Conservation (phyloP, 2,797 vertebrate species). For the Pyrocephalus nanus region DNA sequence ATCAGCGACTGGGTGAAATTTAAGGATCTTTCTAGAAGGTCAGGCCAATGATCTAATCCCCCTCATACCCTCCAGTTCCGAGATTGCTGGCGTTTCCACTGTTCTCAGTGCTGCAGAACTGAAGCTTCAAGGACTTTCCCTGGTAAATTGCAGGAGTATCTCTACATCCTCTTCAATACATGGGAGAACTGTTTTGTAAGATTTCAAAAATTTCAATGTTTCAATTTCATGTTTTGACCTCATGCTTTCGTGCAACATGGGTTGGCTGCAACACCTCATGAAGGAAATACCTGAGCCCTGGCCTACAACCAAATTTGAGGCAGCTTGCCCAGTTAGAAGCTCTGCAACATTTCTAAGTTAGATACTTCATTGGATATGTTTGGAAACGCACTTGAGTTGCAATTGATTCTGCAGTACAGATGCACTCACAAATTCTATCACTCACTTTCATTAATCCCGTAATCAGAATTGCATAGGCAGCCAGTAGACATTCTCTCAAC, state of each 20-base stretch:
- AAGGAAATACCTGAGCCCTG: background rate
- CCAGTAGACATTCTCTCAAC: background rate
- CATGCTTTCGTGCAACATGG: background rate
- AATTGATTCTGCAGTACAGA: background rate
- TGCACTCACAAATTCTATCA: background rate
- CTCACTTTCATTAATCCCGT: background rate
- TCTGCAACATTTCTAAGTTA: background rate
- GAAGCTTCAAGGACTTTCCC: background rate
- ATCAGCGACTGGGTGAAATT: background rate
- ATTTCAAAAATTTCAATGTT: background rate
- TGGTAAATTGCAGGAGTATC: background rate
- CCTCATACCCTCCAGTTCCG: background rate
- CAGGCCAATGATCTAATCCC: background rate
- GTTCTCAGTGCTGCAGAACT: background rate
- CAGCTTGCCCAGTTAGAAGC: background rate
- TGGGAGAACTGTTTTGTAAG: background rate
- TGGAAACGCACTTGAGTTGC: background rate
- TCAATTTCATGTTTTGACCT: background rate
- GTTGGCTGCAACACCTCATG: rapidly evolving
- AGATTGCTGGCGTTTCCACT: background rate
- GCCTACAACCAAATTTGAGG: background rate
- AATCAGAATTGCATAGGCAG: background rate
- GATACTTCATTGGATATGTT: background rate
- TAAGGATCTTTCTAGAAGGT: background rate
- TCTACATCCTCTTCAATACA: background rate